phyloP scores from a whole-genome alignment of 1,140 invertebrate species.

The Elysia chlorotica region DNA sequence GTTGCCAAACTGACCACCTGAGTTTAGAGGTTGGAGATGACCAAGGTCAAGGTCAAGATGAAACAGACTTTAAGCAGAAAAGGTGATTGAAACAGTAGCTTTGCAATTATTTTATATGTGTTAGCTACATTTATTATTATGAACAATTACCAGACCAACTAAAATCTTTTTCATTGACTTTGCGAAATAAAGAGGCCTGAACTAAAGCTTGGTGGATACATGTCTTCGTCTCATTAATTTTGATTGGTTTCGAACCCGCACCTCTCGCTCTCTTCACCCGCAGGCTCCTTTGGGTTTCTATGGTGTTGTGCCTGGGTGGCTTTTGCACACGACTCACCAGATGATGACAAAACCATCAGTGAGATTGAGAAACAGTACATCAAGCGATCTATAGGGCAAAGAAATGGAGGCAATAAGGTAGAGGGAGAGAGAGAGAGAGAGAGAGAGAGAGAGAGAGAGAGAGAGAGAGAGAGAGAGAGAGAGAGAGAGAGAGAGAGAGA shows the following conservation, averaged over 20 bases:
- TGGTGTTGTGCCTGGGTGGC: conserved; percentile 59
- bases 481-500: neutral
- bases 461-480: neutral
- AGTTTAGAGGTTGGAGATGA: too few species aligned
- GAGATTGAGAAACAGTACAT: conserved; percentile 54
- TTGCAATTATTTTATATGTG: neutral
- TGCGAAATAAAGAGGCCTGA: too few species aligned
- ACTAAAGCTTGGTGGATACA: too few species aligned
- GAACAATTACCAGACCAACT: too few species aligned
- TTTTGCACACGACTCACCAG: conserved; percentile 51
- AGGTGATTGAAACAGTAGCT: neutral
- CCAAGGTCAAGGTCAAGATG: too few species aligned
- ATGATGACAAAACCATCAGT: conserved; percentile 45
- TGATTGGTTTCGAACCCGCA: too few species aligned
- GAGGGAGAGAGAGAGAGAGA: neutral
- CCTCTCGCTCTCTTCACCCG: neutral
- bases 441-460: neutral
- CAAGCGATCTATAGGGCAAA: conserved; percentile 48
- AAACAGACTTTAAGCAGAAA: neutral
- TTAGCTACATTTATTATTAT: too few species aligned
- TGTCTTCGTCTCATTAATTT: too few species aligned
- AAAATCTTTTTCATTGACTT: too few species aligned
- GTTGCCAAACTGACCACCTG: conserved; percentile 57
- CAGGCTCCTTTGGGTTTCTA: conserved; percentile 47
- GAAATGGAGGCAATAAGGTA: conserved; percentile 21